A percentile compares a stretch with the other conserved stretches of the same genome.
Conservation (phyloP, 2,797 vertebrate genomes). For the Toxotes lorentzi region DNA sequence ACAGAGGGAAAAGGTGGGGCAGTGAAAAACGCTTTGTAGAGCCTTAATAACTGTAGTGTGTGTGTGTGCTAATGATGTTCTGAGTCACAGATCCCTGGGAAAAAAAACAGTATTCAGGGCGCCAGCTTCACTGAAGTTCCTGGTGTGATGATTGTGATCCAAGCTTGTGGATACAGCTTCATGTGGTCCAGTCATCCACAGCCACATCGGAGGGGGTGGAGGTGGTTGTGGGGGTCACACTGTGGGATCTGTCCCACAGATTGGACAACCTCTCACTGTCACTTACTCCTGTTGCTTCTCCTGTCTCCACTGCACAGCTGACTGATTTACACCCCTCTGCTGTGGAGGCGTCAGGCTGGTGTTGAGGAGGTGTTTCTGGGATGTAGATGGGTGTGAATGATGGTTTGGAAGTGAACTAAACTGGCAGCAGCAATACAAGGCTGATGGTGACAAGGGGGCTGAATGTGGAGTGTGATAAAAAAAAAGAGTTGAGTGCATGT, state of each 20-base stretch:
- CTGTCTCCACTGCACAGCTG: background rate
- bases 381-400: constrained; percentile 59
- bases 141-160: constrained; percentile 32
- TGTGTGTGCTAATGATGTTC: constrained; percentile 61
- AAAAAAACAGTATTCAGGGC: constrained; percentile 48
- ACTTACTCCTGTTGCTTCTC: constrained; percentile 15
- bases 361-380: constrained; percentile 60
- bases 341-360: constrained; percentile 42
- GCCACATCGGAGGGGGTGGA: background rate
- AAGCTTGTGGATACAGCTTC: constrained; percentile 22
- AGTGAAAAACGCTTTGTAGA: constrained; percentile 33
- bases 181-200: constrained; percentile 24
- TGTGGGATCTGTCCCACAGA: constrained; percentile 24
- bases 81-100: constrained; percentile 70
- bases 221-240: background rate
- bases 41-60: constrained; percentile 65
- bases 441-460: constrained; percentile 30
- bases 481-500: constrained; percentile 63
- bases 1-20: constrained; percentile 56
- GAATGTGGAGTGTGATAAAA: constrained; percentile 49
- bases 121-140: constrained; percentile 21
- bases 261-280: constrained; percentile 46
- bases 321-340: constrained; percentile 46
- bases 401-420: constrained; percentile 38
- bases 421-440: constrained; percentile 18